Conservation (phyloP, 2,888 invertebrate species). For the Lepidochitona cinerea region DNA sequence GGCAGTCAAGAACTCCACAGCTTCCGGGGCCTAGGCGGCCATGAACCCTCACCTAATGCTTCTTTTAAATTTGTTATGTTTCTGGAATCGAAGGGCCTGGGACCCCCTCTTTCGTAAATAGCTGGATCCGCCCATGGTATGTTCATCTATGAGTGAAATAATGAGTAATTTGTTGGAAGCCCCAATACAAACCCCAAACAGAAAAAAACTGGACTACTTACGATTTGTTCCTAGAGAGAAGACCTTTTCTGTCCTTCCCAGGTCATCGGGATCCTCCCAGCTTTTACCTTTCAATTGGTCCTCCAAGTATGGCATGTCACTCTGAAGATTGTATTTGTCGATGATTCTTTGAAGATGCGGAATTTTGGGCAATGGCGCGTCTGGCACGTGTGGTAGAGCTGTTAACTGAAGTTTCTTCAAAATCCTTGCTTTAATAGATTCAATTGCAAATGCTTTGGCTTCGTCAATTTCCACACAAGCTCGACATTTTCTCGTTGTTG, state of each 20-base stretch:
- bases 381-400: conserved; percentile 49
- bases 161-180: no score
- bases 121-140: no score
- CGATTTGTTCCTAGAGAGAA: background rate
- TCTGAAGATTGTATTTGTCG: conserved; percentile 40
- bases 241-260: background rate
- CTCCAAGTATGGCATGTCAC: conserved; percentile 39
- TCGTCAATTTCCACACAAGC: background rate
- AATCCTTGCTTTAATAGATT: conserved; percentile 38
- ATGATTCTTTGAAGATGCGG: conserved; percentile 45
- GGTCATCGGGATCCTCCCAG: background rate
- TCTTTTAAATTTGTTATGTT: no score
- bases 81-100: no score
- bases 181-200: no score
- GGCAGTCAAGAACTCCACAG: no score
- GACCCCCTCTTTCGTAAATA: no score
- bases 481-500: background rate
- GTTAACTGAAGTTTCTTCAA: conserved; percentile 43
- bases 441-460: conserved; percentile 17
- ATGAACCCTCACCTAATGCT: no score
- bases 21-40: no score
- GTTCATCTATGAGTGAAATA: no score
- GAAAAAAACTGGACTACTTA: background rate
- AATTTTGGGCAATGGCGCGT: conserved; percentile 43
- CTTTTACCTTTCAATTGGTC: no score